Base-by-base conservation (phyloP, 2,888 invertebrate genomes). In the Orthosia cruda region DNA sequence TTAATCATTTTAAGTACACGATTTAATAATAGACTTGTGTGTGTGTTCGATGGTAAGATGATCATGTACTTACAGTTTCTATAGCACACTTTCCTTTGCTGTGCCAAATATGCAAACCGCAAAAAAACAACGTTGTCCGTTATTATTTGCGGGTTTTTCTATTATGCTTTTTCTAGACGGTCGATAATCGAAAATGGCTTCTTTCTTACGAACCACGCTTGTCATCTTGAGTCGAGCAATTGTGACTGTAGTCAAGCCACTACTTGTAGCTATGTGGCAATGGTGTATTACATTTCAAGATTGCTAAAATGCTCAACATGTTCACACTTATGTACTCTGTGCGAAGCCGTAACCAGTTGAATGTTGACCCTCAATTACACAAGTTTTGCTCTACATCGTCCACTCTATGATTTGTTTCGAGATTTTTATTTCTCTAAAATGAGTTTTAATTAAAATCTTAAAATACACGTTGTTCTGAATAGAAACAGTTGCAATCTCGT, bases 221-320 rank as follows among this genome's bases (percentile, higher is more conserved):
- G 4, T 4, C 12, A 59, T 66, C 26, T 23, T 47, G 52, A n/a
- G n/a, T 9, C 15, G 5, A 63, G 5, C 12, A 26, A 45, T 58
- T n/a, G 20, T 47, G 18, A 32, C 7, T 45, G 3, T 23, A 45
- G 13, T 16, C 4, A 52, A 49, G 47, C 4, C 20, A 50, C 11
- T n/a, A 11, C 18, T 55, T 54, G 45, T 20, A 58, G 26, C 52
- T 49, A 15, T 66, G 18, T 13, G 50, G 50, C 32, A 70, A 61
- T 64, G 9, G 20, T 23, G 32, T 58, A 71, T 64, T 57, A 23
- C 54, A 72, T 74, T 71, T 62, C 26, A 59, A 71, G 40, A 82
- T 78, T 66, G 26, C 63, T 32, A 61, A 69, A 74, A 54, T 55
- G 11, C 3, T 47, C 23, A 11, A 11, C 20, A 20, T 58, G 18